Evolutionary conservation across 2,113 vertebrate genomes (phyloP), one percentile per base, ranked within the genome.

Genomic region (Capricornis sumatraensis): DNA sequence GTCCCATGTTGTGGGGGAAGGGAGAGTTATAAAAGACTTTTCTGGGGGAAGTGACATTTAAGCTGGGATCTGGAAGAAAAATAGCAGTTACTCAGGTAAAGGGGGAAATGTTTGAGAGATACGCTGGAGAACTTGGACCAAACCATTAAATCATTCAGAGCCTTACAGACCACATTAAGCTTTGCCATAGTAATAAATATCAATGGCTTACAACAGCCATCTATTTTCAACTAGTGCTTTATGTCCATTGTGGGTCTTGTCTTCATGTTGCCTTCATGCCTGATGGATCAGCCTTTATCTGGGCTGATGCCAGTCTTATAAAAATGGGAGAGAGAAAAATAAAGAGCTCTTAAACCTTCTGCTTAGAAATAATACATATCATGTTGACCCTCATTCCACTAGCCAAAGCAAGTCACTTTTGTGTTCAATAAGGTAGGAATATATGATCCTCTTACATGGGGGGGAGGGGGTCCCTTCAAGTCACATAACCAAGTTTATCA

Each of bases 71-170:
- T 50, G 47, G 40, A 83, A 94, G 58, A 94, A 94, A 95, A 96
- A 87, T 57, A 83, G 82, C 71, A 86, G n/a, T 85, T 79, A 74
- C 50, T 58, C 64, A 81, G 14, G 36, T 82, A 55, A 84, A 62
- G 25, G 23, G 64, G 11, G 62, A 88, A 87, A 91, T 91, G n/a
- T 58, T 67, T 84, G 60, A 82, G 33, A 94, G 79, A 82, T 33
- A 89, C 23, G 4, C 33, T 52, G 23, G 33, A 50, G 53, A 94
- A 96, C 36, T 78, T 16, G 4, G 17, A 58, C 27, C 91, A 62
- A 71, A 94, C 30, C 52, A 81, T 89, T 97, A 96, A 96, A 94
- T 95, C 87, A 89, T 78, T 91, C 87, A 88, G 90, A 86, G 28
- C 30, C 55, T 94, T 89, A 64, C 21, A 87, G 74, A 84, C 25